Evolutionary conservation across 1,140 invertebrate genomes (phyloP).

Genomic region (Anoplophora glabripennis): DNA sequence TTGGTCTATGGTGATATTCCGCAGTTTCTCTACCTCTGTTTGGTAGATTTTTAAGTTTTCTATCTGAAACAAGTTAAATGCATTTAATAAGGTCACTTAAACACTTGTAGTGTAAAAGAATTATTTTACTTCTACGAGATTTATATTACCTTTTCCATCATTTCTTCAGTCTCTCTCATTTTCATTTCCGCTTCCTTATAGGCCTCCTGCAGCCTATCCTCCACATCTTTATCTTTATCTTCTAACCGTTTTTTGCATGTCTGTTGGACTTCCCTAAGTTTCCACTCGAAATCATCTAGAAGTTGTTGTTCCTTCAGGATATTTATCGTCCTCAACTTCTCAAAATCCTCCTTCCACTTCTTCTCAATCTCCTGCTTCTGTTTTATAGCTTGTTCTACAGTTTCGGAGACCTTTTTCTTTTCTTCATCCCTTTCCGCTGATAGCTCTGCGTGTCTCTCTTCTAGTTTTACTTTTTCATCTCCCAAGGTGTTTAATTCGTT

Average conservation of each 20-base stretch:
- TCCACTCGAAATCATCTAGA: slow-evolving; percentile 69
- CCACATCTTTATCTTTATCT: slow-evolving; percentile 52
- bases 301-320: slow-evolving; percentile 60
- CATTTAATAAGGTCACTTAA: not conserved
- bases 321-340: slow-evolving; percentile 57
- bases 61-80: slow-evolving; percentile 44
- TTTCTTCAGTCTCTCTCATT: slow-evolving; percentile 48
- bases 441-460: slow-evolving; percentile 44
- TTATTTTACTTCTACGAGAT: not conserved
- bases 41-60: slow-evolving; percentile 57
- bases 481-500: slow-evolving; percentile 50
- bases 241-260: slow-evolving; percentile 60
- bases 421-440: slow-evolving; percentile 51
- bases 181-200: slow-evolving; percentile 51
- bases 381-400: slow-evolving; percentile 58
- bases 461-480: slow-evolving; percentile 50
- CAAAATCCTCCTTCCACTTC: slow-evolving; percentile 63
- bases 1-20: slow-evolving; percentile 59
- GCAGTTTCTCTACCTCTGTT: slow-evolving; percentile 57
- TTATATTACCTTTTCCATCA: slow-evolving; percentile 46
- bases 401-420: slow-evolving; percentile 54
- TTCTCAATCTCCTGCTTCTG: slow-evolving; percentile 58
- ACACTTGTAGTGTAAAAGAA: no score
- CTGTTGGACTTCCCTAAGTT: slow-evolving; percentile 62
- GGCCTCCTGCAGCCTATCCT: slow-evolving; percentile 53